Conservation (phyloP, 2,888 invertebrate genomes). For the Sepioteuthis lessoniana region DNA sequence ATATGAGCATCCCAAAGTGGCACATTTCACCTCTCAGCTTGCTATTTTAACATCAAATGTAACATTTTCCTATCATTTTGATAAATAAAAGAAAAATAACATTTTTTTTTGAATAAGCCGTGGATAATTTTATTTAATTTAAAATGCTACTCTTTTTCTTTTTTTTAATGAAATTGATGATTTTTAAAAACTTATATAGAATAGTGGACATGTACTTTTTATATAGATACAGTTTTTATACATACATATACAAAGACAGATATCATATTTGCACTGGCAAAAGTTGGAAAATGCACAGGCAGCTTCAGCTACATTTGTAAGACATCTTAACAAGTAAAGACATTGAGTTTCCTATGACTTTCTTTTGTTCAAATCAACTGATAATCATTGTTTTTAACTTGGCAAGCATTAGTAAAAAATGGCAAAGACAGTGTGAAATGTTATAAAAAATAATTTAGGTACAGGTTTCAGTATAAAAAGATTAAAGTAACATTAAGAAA, state of each 20-base stretch:
- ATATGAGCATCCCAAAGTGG: background rate
- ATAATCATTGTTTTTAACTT: no score
- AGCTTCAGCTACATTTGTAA: no score
- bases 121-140: background rate
- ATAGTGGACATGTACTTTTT: background rate
- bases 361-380: no score
- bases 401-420: no score
- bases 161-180: background rate
- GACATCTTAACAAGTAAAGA: no score
- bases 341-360: no score
- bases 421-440: no score
- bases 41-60: background rate
- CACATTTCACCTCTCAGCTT: background rate
- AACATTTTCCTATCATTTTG: background rate
- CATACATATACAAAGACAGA: background rate
- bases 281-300: no score
- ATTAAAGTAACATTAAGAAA: no score
- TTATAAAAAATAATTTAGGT: no score
- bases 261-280: no score
- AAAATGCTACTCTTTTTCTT: background rate
- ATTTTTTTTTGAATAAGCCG: background rate
- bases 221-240: background rate
- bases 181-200: background rate
- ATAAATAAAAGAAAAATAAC: background rate
- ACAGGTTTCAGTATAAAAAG: no score